Evolutionary conservation across 1,140 invertebrate genomes (phyloP).

Genomic region (Antheraea pernyi): DNA sequence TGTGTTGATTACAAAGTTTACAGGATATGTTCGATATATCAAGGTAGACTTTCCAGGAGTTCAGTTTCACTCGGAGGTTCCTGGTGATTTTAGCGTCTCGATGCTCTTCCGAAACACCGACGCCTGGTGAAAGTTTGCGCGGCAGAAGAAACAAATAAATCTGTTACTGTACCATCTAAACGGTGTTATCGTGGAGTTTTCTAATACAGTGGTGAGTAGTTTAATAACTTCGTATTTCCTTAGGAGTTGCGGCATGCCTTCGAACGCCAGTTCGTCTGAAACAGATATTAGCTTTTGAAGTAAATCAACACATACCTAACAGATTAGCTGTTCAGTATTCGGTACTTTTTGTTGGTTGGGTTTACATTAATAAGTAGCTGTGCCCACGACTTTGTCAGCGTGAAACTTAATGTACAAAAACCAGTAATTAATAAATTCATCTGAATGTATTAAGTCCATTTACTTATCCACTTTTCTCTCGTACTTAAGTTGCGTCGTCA

Average conservation of each 20-base stretch:
- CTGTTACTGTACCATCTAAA: constrained; percentile 50
- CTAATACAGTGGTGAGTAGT: constrained; percentile 33
- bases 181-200: constrained; percentile 47
- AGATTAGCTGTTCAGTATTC: no score
- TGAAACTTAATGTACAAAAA: no score
- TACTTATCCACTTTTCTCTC: no score
- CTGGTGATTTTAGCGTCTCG: constrained; percentile 22
- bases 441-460: no score
- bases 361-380: no score
- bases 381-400: no score
- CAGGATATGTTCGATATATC: constrained; percentile 31
- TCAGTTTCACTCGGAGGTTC: constrained; percentile 10
- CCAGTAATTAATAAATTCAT: no score
- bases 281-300: not conserved
- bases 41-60: constrained; percentile 23
- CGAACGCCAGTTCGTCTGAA: not conserved
- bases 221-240: constrained; percentile 27
- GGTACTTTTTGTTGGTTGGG: no score
- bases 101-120: constrained; percentile 26
- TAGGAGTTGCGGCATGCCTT: constrained; percentile 12
- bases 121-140: constrained; percentile 36
- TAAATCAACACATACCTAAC: not conserved
- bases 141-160: constrained; percentile 58
- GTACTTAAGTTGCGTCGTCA: no score
- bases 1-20: constrained; percentile 22